These are phyloP conservation scores for Acrocyrtus sp. DNA, from an alignment of 2,888 invertebrate species.

Conservation along the genomic window DNA sequence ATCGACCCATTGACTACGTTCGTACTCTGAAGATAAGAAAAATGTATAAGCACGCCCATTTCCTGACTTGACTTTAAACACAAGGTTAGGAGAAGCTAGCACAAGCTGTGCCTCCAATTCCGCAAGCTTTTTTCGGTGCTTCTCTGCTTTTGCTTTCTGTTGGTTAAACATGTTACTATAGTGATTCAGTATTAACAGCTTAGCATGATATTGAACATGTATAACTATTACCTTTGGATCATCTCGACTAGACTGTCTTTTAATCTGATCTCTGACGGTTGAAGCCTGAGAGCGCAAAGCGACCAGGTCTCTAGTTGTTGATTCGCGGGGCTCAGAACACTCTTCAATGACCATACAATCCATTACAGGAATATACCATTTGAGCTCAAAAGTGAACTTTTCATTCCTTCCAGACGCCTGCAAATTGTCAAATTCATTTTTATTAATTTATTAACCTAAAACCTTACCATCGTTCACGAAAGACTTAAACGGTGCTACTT, in stretches of 20 bases:
- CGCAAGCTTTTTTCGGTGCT: constrained; percentile 88
- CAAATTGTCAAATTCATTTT: too few relatives aligned
- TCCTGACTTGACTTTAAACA: constrained; percentile 76
- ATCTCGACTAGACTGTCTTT: constrained; percentile 80
- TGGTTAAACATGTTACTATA: not conserved
- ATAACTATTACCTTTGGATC: constrained; percentile 66
- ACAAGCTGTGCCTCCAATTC: constrained; percentile 92
- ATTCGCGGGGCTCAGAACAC: constrained; percentile 76
- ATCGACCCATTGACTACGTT: constrained; percentile 93
- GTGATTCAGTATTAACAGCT: constrained; percentile 1
- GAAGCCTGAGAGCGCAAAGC: constrained; percentile 77
- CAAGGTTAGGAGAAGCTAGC: constrained; percentile 88
- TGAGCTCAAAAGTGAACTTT: constrained; percentile 90
- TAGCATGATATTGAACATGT: not conserved
- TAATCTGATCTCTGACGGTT: constrained; percentile 85
- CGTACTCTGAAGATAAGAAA: constrained; percentile 93
- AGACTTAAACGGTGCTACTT: too few relatives aligned
- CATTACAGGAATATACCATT: constrained; percentile 91
- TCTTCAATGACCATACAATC: constrained; percentile 83
- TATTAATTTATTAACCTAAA: not conserved
- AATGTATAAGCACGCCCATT: constrained; percentile 76
- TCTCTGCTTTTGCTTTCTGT: constrained; percentile 71
- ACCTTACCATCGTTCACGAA: not conserved
- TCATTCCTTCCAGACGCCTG: constrained; percentile 81
- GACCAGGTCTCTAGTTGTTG: constrained; percentile 84